phyloP scores from a whole-genome alignment of 92 coral and sea anemone species.

The Siderastrea siderea region DNA sequence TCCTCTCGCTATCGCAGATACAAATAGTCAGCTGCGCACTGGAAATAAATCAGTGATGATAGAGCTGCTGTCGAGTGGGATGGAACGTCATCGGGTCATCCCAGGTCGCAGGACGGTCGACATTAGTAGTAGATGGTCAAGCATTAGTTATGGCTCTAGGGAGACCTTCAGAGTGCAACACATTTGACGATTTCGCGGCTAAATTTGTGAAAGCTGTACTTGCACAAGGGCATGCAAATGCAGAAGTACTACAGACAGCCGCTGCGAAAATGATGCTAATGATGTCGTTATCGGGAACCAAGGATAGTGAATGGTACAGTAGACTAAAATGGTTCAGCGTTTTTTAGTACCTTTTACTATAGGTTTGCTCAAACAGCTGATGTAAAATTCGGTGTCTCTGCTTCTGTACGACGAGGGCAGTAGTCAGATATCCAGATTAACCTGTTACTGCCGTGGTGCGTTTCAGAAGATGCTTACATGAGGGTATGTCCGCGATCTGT shows the following conservation, averaged over 20 bases:
- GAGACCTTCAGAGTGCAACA: slow-evolving; percentile 1
- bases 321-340: background rate
- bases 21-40: no score
- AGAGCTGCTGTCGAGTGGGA: no score
- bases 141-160: slow-evolving; percentile 39
- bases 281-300: background rate
- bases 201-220: slow-evolving; percentile 28
- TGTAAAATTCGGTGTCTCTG: background rate
- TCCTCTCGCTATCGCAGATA: no score
- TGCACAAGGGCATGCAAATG: background rate
- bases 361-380: slow-evolving; percentile 1
- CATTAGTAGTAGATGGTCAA: background rate
- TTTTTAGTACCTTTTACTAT: background rate
- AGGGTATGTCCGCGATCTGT: background rate
- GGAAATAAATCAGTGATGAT: no score
- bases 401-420: background rate
- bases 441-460: background rate
- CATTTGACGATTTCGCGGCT: slow-evolving; percentile 31
- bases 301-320: slow-evolving; percentile 17
- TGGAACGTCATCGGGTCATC: no score
- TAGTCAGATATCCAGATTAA: background rate
- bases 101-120: background rate
- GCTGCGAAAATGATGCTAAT: background rate
- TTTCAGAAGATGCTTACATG: background rate
- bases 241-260: no score